Percentiles rank a stretch among this genome's conserved stretches.
Evolutionary conservation across 2,888 invertebrate genomes (phyloP).

Genomic region (Dynastes tityus): DNA sequence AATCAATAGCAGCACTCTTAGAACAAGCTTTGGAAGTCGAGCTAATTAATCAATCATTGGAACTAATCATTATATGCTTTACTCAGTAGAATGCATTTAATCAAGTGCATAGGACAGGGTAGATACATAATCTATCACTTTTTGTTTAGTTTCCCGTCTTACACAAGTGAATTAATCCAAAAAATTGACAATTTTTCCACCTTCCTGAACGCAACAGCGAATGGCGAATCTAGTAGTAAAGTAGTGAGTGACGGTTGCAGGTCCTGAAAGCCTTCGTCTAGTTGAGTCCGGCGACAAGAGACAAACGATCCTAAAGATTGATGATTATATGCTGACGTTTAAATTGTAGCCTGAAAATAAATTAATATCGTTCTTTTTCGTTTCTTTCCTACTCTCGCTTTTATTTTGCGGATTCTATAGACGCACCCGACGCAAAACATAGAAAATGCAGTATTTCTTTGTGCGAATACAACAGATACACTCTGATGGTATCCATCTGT

Average conservation of each 20-base stretch:
- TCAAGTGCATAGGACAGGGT: slow-evolving; percentile 9
- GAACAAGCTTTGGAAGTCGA: too few relatives aligned
- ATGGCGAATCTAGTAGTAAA: slow-evolving; percentile 44
- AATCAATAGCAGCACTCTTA: too few relatives aligned
- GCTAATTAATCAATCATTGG: not conserved
- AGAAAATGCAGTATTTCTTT: not conserved
- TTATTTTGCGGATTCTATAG: slow-evolving; percentile 28
- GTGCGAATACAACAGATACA: too few relatives aligned
- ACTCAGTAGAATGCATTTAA: slow-evolving; percentile 23
- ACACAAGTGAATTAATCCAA: slow-evolving; percentile 45
- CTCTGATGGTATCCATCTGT: too few relatives aligned
- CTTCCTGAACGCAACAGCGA: slow-evolving; percentile 45
- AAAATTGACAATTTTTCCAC: slow-evolving; percentile 52
- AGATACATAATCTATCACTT: slow-evolving; percentile 39
- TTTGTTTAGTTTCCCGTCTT: slow-evolving; percentile 32
- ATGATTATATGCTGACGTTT: slow-evolving; percentile 67
- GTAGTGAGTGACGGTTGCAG: slow-evolving; percentile 33
- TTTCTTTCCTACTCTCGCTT: slow-evolving; percentile 53
- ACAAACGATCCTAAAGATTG: slow-evolving; percentile 69
- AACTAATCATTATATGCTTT: slow-evolving; percentile 15
- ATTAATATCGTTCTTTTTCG: slow-evolving; percentile 65
- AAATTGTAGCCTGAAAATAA: slow-evolving; percentile 67
- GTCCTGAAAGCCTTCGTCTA: slow-evolving; percentile 43
- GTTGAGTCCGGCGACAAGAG: slow-evolving; percentile 63
- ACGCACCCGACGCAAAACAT: slow-evolving; percentile 7